Conservation (phyloP, 2,888 invertebrate species). For the Parnassius smintheus region DNA sequence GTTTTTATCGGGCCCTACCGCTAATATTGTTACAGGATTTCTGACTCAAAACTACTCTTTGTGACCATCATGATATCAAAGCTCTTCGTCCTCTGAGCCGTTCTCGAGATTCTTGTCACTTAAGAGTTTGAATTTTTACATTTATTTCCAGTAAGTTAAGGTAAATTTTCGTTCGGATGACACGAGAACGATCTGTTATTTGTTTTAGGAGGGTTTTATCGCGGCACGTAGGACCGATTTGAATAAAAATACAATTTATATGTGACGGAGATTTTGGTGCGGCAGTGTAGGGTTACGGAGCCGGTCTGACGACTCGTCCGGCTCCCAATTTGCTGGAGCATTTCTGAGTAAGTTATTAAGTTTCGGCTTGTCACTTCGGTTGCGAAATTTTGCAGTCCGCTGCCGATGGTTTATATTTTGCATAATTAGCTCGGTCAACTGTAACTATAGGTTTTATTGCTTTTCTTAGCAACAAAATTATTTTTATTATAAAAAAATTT, state of each 20-base stretch:
- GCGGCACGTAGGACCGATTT: constrained; percentile 76
- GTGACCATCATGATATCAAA: constrained; percentile 66
- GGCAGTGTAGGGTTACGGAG: constrained; percentile 74
- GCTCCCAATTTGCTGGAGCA: constrained; percentile 78
- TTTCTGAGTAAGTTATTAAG: constrained; percentile 81
- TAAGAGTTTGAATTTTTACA: constrained; percentile 37
- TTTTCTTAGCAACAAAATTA: constrained; percentile 1
- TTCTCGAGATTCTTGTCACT: constrained; percentile 31
- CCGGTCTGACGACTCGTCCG: constrained; percentile 61
- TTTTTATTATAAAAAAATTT: too few relatives aligned
- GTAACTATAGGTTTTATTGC: constrained; percentile 29
- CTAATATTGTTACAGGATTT: constrained; percentile 44
- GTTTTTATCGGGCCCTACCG: constrained; percentile 46
- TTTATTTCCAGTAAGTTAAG: constrained; percentile 46
- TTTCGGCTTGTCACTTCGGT: constrained; percentile 78
- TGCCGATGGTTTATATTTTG: constrained; percentile 44
- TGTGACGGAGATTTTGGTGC: constrained; percentile 73
- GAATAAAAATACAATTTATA: constrained; percentile 81
- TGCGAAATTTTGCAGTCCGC: constrained; percentile 74
- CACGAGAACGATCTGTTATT: constrained; percentile 64
- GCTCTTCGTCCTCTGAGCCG: constrained; percentile 57
- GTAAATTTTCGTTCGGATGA: constrained; percentile 45
- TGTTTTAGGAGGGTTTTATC: constrained; percentile 77
- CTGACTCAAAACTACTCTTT: constrained; percentile 62
- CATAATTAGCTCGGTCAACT: constrained; percentile 33